Conservation (phyloP, 2,888 invertebrate genomes). For the Thyatira batis region DNA sequence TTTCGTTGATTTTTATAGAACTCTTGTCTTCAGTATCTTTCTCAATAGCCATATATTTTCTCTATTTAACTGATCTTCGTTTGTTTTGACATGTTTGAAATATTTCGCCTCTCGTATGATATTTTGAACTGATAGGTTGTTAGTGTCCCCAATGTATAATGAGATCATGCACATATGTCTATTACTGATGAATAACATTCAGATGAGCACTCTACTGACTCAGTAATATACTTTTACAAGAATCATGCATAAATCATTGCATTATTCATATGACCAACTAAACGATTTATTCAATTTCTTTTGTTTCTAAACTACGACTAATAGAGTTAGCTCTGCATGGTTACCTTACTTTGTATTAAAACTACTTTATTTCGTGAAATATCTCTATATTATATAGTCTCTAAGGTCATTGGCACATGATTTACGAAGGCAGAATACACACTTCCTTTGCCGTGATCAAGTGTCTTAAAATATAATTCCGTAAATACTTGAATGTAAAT, state of each 20-base stretch:
- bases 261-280: background rate
- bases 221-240: background rate
- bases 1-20: too few species aligned
- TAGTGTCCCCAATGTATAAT: background rate
- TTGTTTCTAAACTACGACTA: background rate
- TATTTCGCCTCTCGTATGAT: too few species aligned
- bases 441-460: conserved; percentile 32
- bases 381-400: conserved; percentile 9
- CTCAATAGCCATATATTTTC: too few species aligned
- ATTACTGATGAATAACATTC: background rate
- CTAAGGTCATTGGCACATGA: conserved; percentile 48
- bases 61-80: too few species aligned
- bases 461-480: conserved; percentile 5
- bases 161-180: background rate
- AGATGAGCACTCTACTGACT: background rate
- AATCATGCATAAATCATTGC: background rate
- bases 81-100: too few species aligned
- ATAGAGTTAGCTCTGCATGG: background rate
- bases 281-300: background rate
- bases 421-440: conserved; percentile 27
- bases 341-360: background rate
- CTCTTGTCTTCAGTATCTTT: too few species aligned
- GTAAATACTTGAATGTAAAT: conserved; percentile 16
- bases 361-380: conserved; percentile 5
- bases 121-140: background rate